phyloP scores from a whole-genome alignment of 1,140 invertebrate species.

The Ceratosolen solmsi region DNA sequence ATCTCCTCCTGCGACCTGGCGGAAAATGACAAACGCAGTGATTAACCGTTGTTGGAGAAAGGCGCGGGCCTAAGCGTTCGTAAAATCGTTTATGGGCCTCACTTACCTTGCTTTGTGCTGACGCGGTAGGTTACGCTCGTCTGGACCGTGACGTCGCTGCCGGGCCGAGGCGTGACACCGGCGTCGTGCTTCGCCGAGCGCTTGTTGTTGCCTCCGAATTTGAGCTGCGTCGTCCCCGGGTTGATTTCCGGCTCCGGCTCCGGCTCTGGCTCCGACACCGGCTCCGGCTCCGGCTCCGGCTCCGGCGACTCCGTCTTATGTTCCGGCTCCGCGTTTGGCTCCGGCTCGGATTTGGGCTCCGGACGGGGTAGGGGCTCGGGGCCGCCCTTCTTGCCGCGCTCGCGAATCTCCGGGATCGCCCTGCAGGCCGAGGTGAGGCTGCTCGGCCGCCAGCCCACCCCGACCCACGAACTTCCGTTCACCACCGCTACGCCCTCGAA shows the following conservation, averaged over 20 bases:
- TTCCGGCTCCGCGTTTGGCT: constrained; percentile 57
- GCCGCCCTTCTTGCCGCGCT: constrained; percentile 53
- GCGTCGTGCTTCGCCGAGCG: constrained; percentile 65
- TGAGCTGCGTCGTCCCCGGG: constrained; percentile 63
- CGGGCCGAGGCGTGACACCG: constrained; percentile 58
- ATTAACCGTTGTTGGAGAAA: background rate
- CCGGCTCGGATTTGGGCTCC: constrained; percentile 61
- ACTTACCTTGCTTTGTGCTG: constrained; percentile 76
- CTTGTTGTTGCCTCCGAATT: constrained; percentile 68
- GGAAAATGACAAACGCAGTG: constrained; percentile 21
- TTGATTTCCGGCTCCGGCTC: constrained; percentile 63
- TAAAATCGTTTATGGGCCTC: constrained; percentile 7
- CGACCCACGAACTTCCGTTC: constrained; percentile 90
- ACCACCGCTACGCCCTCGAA: constrained; percentile 88
- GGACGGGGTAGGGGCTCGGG: constrained; percentile 66
- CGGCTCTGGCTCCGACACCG: constrained; percentile 61
- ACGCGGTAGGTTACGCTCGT: constrained; percentile 83
- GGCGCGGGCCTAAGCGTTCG: background rate
- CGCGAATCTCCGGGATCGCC: constrained; percentile 82
- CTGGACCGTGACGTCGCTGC: constrained; percentile 78
- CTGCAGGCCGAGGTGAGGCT: constrained; percentile 82
- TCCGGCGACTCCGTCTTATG: constrained; percentile 55
- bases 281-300: constrained; percentile 63
- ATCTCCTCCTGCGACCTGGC: constrained; percentile 65
- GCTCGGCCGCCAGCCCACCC: constrained; percentile 86